These are phyloP conservation scores for Nasonovia ribisnigri DNA, from an alignment of 2,888 invertebrate genomes.

Conservation along the genomic window DNA sequence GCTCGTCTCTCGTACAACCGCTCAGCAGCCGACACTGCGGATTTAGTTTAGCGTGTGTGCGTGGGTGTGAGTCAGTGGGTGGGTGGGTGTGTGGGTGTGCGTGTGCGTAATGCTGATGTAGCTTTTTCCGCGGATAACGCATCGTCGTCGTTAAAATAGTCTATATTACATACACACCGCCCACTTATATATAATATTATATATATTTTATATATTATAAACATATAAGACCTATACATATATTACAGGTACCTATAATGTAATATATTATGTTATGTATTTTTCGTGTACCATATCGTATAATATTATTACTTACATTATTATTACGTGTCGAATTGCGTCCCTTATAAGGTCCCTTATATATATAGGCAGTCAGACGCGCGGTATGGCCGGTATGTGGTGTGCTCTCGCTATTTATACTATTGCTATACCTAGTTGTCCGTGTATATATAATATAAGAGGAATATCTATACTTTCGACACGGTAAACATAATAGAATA, in stretches of 20 bases:
- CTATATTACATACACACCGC: neutral
- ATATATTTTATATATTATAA: too few relatives aligned
- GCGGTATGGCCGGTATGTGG: neutral
- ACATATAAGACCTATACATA: neutral
- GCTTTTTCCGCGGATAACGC: neutral
- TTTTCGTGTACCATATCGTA: neutral
- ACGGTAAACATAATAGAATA: neutral
- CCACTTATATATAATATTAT: neutral
- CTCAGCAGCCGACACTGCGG: slow-evolving; percentile 18
- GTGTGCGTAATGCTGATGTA: neutral
- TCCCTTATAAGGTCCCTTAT: too few relatives aligned
- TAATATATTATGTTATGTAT: neutral
- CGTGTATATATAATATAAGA: neutral
- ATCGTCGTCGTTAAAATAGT: neutral
- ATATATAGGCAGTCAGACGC: neutral
- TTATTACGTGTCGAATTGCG: neutral
- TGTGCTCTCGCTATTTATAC: neutral
- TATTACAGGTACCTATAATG: neutral
- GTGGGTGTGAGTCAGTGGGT: neutral
- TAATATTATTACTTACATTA: neutral
- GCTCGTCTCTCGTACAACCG: neutral
- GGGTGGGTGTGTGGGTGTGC: neutral
- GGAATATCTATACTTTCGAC: neutral
- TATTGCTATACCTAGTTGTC: neutral
- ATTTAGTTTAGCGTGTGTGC: neutral